Evolutionary conservation across 2,888 invertebrate genomes (phyloP).

Genomic region (Napeogenes sylphis): DNA sequence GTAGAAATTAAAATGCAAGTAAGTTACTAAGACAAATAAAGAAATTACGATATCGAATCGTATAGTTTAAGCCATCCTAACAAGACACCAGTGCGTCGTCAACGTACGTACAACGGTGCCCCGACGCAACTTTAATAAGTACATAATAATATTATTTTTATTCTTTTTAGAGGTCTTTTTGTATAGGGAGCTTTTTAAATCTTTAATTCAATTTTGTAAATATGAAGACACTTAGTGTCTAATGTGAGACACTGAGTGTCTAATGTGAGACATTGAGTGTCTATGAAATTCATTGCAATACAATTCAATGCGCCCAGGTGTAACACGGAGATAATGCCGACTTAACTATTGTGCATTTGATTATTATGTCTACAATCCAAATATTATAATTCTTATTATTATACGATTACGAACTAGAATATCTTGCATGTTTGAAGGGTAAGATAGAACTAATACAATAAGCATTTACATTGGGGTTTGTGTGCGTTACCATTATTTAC

Average conservation of each 20-base stretch:
- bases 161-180: no score
- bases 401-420: not conserved
- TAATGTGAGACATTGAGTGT: conserved; percentile 46
- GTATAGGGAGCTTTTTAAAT: no score
- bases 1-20: no score
- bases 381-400: not conserved
- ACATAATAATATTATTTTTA: no score
- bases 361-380: conserved; percentile 27
- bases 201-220: conserved; percentile 41
- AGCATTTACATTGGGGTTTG: not conserved
- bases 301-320: conserved; percentile 64
- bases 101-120: conserved; percentile 1
- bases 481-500: not conserved
- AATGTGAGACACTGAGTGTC: conserved; percentile 21
- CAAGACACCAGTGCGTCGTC: no score
- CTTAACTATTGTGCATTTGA: conserved; percentile 43
- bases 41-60: no score
- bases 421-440: not conserved
- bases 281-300: conserved; percentile 54
- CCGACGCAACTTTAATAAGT: no score
- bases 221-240: conserved; percentile 38
- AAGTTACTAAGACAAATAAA: no score
- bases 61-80: no score
- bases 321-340: conserved; percentile 52
- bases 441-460: not conserved